These are phyloP conservation scores for Neopelma chrysocephalum DNA, from an alignment of 2,797 vertebrate genomes.

Conservation along the genomic window DNA sequence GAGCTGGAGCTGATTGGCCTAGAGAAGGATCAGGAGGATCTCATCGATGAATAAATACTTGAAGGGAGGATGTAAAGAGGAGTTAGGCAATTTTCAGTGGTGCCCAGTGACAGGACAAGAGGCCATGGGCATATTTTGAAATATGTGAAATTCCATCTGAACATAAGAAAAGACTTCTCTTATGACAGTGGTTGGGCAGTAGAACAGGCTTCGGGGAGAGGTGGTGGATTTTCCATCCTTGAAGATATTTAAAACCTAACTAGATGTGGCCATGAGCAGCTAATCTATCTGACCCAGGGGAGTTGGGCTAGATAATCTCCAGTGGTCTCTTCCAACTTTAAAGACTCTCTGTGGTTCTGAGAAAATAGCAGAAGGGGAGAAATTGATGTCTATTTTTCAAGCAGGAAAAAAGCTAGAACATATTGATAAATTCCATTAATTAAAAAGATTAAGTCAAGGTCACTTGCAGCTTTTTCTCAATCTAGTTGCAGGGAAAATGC, in stretches of 20 bases:
- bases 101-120: background rate
- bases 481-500: background rate
- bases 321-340: background rate
- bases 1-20: background rate
- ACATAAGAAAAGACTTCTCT: background rate
- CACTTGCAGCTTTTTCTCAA: background rate
- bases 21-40: background rate
- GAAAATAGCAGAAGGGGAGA: background rate
- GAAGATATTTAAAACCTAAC: background rate
- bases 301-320: background rate
- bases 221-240: background rate
- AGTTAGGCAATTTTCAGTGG: background rate
- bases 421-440: background rate
- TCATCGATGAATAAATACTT: background rate
- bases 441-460: background rate
- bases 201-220: background rate
- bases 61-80: background rate
- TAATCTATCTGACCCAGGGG: background rate
- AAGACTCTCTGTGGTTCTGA: background rate
- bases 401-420: background rate
- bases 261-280: background rate
- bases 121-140: background rate
- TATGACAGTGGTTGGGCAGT: background rate
- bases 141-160: background rate
- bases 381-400: background rate